phyloP scores from a whole-genome alignment of 92 coral and sea anemone species.

The Umimayanthus chanpuru region DNA sequence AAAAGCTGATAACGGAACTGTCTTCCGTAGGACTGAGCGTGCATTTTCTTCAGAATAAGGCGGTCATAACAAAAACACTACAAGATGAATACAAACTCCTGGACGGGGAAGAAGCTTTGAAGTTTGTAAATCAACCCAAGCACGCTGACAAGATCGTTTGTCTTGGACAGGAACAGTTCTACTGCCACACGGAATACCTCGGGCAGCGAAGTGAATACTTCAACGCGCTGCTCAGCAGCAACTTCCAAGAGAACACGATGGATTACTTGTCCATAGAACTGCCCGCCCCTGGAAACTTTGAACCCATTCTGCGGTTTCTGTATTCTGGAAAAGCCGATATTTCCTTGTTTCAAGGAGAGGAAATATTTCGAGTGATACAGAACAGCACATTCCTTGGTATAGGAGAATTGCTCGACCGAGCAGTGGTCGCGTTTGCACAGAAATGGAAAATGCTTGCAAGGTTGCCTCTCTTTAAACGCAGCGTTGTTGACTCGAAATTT shows the following conservation, averaged over 20 bases:
- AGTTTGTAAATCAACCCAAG: conserved; percentile 88
- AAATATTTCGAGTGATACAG: conserved; percentile 83
- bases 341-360: conserved; percentile 72
- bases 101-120: conserved; percentile 90
- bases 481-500: conserved; percentile 80
- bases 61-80: conserved; percentile 67
- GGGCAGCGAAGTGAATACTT: conserved; percentile 89
- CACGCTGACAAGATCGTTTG: conserved; percentile 86
- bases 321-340: conserved; percentile 83
- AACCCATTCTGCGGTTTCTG: conserved; percentile 80
- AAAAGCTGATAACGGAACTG: conserved; percentile 57
- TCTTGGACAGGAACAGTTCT: conserved; percentile 77
- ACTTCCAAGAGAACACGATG: conserved; percentile 82
- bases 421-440: conserved; percentile 83
- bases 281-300: conserved; percentile 82
- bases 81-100: conserved; percentile 70
- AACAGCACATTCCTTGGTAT: conserved; percentile 88
- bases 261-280: conserved; percentile 80
- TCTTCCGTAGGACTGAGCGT: conserved; percentile 77
- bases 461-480: conserved; percentile 82
- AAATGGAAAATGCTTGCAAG: conserved; percentile 85
- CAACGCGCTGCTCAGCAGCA: conserved; percentile 78
- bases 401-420: conserved; percentile 63
- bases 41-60: conserved; percentile 84
- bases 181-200: conserved; percentile 89